These are phyloP conservation scores for Microcebus ravelobensis DNA, from an alignment of 2,113 vertebrate genomes.

Conservation along the genomic window DNA sequence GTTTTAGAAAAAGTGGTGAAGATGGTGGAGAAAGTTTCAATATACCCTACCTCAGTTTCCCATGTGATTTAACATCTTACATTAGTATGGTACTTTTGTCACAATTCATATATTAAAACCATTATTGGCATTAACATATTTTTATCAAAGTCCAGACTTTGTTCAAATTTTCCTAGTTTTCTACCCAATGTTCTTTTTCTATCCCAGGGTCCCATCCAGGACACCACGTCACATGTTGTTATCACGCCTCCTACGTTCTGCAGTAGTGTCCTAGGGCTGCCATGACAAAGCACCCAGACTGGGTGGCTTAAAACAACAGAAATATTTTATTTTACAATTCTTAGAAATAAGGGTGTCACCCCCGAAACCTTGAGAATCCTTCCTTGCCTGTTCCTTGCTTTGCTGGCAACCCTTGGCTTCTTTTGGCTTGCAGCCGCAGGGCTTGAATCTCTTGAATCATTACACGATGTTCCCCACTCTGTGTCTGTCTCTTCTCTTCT, in stretches of 20 bases:
- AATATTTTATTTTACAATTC: background rate
- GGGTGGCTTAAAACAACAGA: background rate
- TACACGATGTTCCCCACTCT: background rate
- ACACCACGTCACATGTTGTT: background rate
- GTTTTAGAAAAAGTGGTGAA: background rate
- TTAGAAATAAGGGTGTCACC: background rate
- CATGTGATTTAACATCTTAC: background rate
- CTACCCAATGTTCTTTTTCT: background rate
- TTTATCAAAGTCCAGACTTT: background rate
- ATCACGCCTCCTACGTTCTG: background rate
- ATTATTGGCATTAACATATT: background rate
- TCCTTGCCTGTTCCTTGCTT: background rate
- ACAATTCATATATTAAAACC: background rate
- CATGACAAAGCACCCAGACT: background rate
- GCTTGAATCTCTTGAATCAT: background rate
- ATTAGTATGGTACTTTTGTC: background rate
- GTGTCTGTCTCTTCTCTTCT: background rate
- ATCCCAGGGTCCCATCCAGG: background rate
- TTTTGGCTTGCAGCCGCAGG: background rate
- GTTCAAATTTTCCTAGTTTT: background rate
- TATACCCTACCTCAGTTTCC: background rate
- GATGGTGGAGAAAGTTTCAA: background rate
- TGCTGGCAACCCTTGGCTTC: background rate
- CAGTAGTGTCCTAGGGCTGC: background rate
- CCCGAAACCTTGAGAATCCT: background rate